Percentiles rank a stretch among this genome's conserved stretches.
Evolutionary conservation across 2,888 invertebrate genomes (phyloP).

Genomic region (Halocaridina rubra): DNA sequence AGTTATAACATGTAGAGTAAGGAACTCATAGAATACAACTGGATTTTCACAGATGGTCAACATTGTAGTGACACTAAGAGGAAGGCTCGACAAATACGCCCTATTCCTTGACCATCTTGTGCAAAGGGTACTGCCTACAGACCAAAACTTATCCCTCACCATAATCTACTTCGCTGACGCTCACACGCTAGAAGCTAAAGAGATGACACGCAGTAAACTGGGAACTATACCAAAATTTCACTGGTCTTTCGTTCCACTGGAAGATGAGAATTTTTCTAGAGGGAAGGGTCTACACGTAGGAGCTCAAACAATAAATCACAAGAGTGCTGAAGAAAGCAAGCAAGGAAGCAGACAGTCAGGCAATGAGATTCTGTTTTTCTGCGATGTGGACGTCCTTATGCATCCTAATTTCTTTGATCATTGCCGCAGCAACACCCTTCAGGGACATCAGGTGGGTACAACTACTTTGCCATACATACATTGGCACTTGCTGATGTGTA

Average conservation of each 20-base stretch:
- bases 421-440: slow-evolving; percentile 38
- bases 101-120: slow-evolving; percentile 39
- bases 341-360: neutral
- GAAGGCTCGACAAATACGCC: slow-evolving; percentile 21
- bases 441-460: slow-evolving; percentile 23
- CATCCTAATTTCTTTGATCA: slow-evolving; percentile 39
- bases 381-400: slow-evolving; percentile 53
- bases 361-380: slow-evolving; percentile 29
- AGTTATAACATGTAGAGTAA: no score
- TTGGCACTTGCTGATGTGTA: neutral
- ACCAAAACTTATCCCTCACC: slow-evolving; percentile 32
- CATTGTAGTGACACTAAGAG: slow-evolving; percentile 39
- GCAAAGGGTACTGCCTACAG: slow-evolving; percentile 24
- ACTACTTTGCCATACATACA: no score
- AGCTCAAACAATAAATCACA: neutral
- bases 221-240: slow-evolving; percentile 15
- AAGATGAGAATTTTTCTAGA: slow-evolving; percentile 23
- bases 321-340: no score
- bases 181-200: neutral
- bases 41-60: slow-evolving; percentile 42
- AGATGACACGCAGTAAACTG: neutral
- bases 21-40: no score
- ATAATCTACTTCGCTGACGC: slow-evolving; percentile 35
- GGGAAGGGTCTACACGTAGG: slow-evolving; percentile 34
- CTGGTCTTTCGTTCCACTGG: slow-evolving; percentile 34